A percentile compares a stretch with the other conserved stretches of the same genome.
phyloP scores from a whole-genome alignment of 2,888 invertebrate species.

The Quadroppia sp. region DNA sequence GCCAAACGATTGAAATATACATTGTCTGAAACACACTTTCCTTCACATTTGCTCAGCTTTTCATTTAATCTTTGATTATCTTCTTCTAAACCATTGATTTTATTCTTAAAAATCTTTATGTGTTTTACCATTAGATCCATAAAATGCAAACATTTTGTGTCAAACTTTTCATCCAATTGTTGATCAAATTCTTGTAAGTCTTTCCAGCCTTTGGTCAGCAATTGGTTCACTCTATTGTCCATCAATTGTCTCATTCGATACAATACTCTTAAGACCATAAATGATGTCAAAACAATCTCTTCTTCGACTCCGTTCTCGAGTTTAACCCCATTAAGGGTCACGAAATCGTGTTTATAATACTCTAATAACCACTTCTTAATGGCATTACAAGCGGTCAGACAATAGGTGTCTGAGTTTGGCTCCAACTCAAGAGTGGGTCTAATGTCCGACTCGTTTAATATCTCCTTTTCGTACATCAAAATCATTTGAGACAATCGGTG shows the following conservation, averaged over 20 bases:
- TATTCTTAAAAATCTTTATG: too few species aligned
- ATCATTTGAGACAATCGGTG: conserved; percentile 1
- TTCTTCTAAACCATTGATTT: neutral
- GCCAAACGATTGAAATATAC: neutral
- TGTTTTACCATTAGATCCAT: conserved; percentile 17
- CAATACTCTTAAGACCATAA: conserved; percentile 28
- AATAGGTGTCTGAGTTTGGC: neutral
- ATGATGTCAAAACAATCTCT: neutral
- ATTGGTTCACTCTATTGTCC: neutral
- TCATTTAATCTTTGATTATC: neutral
- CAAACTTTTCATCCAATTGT: conserved; percentile 27
- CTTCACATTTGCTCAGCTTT: neutral
- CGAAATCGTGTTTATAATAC: conserved; percentile 20
- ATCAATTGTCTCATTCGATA: conserved; percentile 17
- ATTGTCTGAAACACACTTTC: neutral
- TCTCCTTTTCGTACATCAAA: neutral
- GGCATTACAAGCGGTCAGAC: neutral
- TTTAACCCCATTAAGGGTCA: neutral
- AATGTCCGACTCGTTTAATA: neutral
- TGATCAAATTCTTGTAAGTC: conserved; percentile 22
- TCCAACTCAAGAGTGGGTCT: neutral
- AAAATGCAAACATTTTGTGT: conserved; percentile 7
- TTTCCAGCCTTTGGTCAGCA: neutral
- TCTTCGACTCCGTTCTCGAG: conserved; percentile 8
- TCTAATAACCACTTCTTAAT: neutral